A percentile compares a stretch with the other conserved stretches of the same genome.
Evolutionary conservation across 2,113 vertebrate genomes (phyloP).

Genomic region (Oryzias celebensis): DNA sequence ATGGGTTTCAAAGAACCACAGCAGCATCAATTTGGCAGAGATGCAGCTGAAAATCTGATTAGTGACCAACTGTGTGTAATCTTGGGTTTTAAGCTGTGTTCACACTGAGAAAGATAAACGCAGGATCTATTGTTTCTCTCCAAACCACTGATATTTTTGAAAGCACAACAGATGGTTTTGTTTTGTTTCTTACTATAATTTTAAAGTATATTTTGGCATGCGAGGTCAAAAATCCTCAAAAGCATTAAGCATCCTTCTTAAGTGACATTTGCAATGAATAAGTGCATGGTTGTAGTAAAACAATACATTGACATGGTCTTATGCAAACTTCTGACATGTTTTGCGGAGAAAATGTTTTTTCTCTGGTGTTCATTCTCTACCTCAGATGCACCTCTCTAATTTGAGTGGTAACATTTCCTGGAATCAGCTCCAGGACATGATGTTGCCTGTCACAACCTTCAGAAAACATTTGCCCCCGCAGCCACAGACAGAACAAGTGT

Average conservation of each 20-base stretch:
- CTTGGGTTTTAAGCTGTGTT: conserved; percentile 15
- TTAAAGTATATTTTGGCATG: no score
- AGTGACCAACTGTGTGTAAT: conserved; percentile 18
- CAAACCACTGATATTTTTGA: neutral
- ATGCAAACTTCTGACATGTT: neutral
- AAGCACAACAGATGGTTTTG: no score
- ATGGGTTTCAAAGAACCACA: conserved; percentile 4
- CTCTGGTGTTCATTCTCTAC: neutral
- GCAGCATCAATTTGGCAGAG: neutral
- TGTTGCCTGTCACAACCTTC: neutral
- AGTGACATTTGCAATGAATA: no score
- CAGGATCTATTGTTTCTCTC: neutral
- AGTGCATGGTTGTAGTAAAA: no score
- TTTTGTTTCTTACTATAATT: no score
- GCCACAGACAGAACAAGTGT: neutral
- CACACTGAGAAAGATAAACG: conserved; percentile 11
- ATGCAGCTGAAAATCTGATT: conserved; percentile 17
- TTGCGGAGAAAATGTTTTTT: neutral
- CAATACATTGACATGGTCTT: no score
- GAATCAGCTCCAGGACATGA: neutral
- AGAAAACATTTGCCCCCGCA: neutral
- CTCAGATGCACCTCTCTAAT: neutral
- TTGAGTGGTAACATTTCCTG: no score
- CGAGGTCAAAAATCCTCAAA: no score
- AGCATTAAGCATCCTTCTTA: no score